phyloP scores from a whole-genome alignment of 2,113 vertebrate species.

The Butastur rufipennis region DNA sequence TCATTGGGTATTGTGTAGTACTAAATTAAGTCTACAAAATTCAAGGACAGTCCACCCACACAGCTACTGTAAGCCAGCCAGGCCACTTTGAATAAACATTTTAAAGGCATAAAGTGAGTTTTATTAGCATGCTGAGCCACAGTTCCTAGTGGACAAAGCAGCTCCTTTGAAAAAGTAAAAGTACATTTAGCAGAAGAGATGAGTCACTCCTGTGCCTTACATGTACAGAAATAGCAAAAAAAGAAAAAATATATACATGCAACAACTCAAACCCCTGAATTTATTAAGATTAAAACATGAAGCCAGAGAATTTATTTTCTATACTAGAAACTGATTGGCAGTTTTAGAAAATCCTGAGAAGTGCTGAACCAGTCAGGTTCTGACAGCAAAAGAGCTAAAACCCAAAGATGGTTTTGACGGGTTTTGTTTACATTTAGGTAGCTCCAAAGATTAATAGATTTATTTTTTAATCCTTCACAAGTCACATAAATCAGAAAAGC shows the following conservation, averaged over 20 bases:
- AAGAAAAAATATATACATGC: rapidly evolving
- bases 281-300: background rate
- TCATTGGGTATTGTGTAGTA: constrained; percentile 57
- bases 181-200: background rate
- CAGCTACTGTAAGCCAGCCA: constrained; percentile 60
- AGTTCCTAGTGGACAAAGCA: background rate
- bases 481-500: background rate
- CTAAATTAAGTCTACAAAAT: constrained; percentile 69
- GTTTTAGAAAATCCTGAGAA: background rate
- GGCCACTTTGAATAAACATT: constrained; percentile 57
- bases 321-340: background rate
- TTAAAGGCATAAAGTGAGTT: constrained; percentile 53
- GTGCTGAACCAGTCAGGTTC: background rate
- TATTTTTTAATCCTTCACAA: background rate
- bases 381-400: background rate
- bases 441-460: background rate
- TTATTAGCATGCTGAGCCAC: constrained; percentile 60
- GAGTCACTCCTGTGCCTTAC: background rate
- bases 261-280: background rate
- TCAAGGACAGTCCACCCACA: constrained; percentile 70
- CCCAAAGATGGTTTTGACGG: rapidly evolving
- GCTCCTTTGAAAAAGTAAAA: background rate
- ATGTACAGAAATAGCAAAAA: background rate
- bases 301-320: background rate
- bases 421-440: background rate